phyloP scores from a whole-genome alignment of 2,797 vertebrate genomes.

The Brachyalestes nurse region DNA sequence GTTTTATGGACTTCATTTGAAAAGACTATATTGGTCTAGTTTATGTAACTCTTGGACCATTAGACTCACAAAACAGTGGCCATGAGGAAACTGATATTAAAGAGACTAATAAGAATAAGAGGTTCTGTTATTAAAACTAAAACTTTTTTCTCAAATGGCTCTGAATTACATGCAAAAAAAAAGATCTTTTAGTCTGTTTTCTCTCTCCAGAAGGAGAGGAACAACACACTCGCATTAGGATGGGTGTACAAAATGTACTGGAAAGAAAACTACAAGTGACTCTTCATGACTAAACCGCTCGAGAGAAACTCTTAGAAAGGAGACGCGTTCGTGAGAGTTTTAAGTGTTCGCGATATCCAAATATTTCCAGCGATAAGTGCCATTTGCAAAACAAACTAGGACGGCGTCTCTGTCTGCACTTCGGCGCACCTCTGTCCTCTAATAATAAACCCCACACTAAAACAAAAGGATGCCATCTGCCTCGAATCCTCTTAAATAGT shows the following conservation, averaged over 20 bases:
- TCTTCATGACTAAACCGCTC: not conserved
- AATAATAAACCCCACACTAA: conserved; percentile 68
- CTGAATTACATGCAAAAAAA: too few relatives aligned
- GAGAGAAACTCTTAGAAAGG: not conserved
- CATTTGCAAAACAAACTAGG: conserved; percentile 15
- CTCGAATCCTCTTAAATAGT: conserved; percentile 77
- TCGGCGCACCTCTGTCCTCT: conserved; percentile 61
- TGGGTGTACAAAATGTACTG: too few relatives aligned
- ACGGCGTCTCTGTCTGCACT: not conserved
- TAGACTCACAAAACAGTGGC: too few relatives aligned
- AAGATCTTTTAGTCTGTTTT: too few relatives aligned
- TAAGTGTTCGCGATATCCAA: conserved; percentile 7
- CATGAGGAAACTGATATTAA: too few relatives aligned
- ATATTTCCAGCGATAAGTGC: not conserved
- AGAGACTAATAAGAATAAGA: too few relatives aligned
- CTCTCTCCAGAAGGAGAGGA: not conserved
- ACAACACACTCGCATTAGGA: not conserved
- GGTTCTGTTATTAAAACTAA: too few relatives aligned
- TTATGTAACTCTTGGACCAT: too few relatives aligned
- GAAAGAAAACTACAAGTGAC: not conserved
- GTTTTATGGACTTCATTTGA: too few relatives aligned
- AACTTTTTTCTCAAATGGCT: too few relatives aligned
- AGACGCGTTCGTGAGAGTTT: not conserved
- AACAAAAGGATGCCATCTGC: conserved; percentile 78
- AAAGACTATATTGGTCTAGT: too few relatives aligned